A percentile compares a stretch with the other conserved stretches of the same genome.
Conservation (phyloP, 2,888 invertebrate genomes). For the Rhingia campestris region DNA sequence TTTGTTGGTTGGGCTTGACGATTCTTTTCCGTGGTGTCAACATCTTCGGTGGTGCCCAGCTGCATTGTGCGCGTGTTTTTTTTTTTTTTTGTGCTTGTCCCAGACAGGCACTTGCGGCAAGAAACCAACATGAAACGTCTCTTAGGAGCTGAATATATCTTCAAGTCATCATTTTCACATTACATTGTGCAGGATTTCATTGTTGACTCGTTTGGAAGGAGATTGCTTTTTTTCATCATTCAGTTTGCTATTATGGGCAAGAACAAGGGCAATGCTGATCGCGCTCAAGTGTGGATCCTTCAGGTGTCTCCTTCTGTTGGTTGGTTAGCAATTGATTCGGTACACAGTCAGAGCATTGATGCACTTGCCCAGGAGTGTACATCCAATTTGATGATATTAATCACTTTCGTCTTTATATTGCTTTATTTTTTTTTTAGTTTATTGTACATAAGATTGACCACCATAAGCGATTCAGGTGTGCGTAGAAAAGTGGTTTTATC, state of each 20-base stretch:
- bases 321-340: slow-evolving; percentile 46
- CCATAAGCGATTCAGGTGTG: slow-evolving; percentile 47
- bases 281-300: slow-evolving; percentile 30
- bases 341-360: slow-evolving; percentile 27
- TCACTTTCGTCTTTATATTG: slow-evolving; percentile 49
- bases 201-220: slow-evolving; percentile 35
- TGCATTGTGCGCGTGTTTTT: background rate
- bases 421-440: slow-evolving; percentile 29
- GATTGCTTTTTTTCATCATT: slow-evolving; percentile 15
- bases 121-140: background rate
- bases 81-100: background rate
- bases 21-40: slow-evolving; percentile 14
- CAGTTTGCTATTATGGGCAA: slow-evolving; percentile 5
- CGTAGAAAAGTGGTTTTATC: slow-evolving; percentile 20
- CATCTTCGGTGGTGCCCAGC: slow-evolving; percentile 41
- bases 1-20: slow-evolving; percentile 25
- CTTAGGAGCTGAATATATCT: slow-evolving; percentile 32
- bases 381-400: slow-evolving; percentile 67
- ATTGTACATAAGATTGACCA: slow-evolving; percentile 24
- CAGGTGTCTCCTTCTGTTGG: slow-evolving; percentile 55
- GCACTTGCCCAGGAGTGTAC: slow-evolving; percentile 18
- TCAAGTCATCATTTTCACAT: slow-evolving; percentile 57
- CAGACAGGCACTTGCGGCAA: slow-evolving; percentile 16
- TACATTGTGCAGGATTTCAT: slow-evolving; percentile 37
- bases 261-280: slow-evolving; percentile 31